Conservation (phyloP, 2,113 vertebrate genomes). For the Nymphicus hollandicus region DNA sequence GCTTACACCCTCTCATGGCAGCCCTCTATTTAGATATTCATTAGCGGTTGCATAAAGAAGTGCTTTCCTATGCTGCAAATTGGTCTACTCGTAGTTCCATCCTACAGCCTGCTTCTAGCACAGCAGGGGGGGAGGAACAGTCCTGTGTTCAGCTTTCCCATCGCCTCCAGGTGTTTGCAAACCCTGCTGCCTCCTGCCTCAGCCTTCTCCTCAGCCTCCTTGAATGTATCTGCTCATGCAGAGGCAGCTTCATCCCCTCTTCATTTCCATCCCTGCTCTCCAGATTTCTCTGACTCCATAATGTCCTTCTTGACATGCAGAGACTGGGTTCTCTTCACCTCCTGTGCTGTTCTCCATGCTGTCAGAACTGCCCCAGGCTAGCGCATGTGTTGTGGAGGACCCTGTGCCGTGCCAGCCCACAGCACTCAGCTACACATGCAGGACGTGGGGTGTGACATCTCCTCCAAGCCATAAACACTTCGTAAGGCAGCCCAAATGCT, state of each 20-base stretch:
- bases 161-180: background rate
- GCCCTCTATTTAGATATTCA: background rate
- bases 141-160: background rate
- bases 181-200: background rate
- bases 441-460: background rate
- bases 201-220: background rate
- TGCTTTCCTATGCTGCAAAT: background rate
- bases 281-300: background rate
- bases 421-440: rapidly evolving
- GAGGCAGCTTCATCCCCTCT: background rate
- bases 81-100: background rate
- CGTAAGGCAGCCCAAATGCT: rapidly evolving
- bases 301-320: background rate
- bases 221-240: background rate
- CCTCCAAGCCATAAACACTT: background rate
- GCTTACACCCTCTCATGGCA: background rate
- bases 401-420: background rate
- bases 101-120: background rate
- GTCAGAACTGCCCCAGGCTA: background rate
- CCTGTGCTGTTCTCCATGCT: background rate
- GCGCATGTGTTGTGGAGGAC: background rate
- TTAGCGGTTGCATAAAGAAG: background rate
- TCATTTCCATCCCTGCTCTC: background rate
- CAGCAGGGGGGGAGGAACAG: background rate
- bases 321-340: background rate